Conservation (phyloP, 92 coral and sea anemone genomes). For the Phymanthus crucifer region DNA sequence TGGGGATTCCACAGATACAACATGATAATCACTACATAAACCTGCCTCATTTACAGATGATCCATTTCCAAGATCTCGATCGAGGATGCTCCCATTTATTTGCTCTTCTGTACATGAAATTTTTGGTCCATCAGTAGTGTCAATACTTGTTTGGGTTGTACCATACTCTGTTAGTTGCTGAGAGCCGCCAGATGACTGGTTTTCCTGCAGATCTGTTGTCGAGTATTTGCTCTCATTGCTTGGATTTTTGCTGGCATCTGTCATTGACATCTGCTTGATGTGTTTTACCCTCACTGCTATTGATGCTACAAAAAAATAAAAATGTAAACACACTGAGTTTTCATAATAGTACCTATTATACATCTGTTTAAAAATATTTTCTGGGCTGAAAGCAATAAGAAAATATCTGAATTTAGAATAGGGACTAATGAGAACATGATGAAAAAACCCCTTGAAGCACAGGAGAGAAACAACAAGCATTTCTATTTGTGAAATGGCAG, state of each 20-base stretch:
- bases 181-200: neutral
- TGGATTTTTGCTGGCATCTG: neutral
- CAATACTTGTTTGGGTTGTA: conserved; percentile 3
- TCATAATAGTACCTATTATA: too few relatives aligned
- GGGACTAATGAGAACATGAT: too few relatives aligned
- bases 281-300: conserved; percentile 72
- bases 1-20: conserved; percentile 38
- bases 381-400: neutral
- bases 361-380: too few relatives aligned
- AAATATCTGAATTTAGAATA: too few relatives aligned
- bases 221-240: conserved; percentile 1
- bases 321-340: neutral
- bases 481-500: too few relatives aligned
- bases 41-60: conserved; percentile 5
- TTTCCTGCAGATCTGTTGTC: conserved; percentile 13
- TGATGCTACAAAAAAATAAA: conserved; percentile 49
- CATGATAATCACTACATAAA: neutral
- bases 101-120: neutral
- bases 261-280: conserved; percentile 45
- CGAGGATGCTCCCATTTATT: neutral
- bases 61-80: conserved; percentile 28
- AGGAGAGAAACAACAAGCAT: neutral
- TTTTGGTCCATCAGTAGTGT: neutral
- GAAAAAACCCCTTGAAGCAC: neutral
- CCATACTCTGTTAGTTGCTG: neutral